Base-by-base conservation (phyloP, 2,888 invertebrate genomes). In the Ochropleura plecta region DNA sequence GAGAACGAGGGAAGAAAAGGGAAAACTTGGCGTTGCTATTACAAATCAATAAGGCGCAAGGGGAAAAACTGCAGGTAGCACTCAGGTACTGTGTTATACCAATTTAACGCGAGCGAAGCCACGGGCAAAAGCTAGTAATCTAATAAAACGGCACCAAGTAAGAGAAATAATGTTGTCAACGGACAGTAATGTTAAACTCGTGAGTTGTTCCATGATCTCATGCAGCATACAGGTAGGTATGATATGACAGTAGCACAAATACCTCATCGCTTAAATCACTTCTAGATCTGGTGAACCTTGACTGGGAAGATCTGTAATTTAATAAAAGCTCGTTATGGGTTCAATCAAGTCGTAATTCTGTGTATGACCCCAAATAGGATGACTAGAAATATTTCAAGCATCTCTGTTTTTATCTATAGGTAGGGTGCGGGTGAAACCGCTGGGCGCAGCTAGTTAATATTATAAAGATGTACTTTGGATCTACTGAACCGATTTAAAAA, bases 251-350 rank as follows among this genome's bases (percentile, higher is more conserved):
- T 14, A 53, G 53, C 42, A 44, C 51, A 65, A 59, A 16, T 78
- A 65, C 72, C 66, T 66, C 79, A 55, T 59, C 73, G 40, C 53
- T 79, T 73, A 79, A 79, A 79, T 79, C 79, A 74, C 73, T 60
- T 60, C 68, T 49, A 60, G 53, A 79, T 79, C 79, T 79, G 60
- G 65, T 67, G 66, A 53, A 57, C 69, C 57, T 74, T 79, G 79
- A 75, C 55, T 70, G 66, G 74, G 69, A 66, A 57, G 69, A 76
- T 65, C 69, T 70, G 48, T 79, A 62, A 79, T 79, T 79, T 79
- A 69, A 72, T 78, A 78, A 78, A 72, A 49, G 65, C 67, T 79
- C 69, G 79, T 81, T 66, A 79, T 51, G 69, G 30, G 42, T 73
- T 62, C 64, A 74, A 53, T 70, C 57, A 57, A 66, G 63, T 63